Conservation (phyloP, 2,113 vertebrate species). For the Hipposideros armiger region DNA sequence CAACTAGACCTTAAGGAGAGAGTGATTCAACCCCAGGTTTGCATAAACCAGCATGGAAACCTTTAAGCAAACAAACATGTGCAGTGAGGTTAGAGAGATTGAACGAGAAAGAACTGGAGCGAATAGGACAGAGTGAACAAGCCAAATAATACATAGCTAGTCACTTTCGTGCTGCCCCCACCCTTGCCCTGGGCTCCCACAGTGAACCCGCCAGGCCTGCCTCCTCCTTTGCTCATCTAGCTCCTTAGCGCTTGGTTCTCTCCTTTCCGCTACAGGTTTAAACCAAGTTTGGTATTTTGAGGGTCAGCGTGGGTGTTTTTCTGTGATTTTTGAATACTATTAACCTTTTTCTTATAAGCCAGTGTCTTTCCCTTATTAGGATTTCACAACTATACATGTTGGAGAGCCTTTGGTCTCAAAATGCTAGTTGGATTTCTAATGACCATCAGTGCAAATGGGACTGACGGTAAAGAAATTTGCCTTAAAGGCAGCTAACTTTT, state of each 20-base stretch:
- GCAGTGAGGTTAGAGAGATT: neutral
- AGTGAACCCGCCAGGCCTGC: neutral
- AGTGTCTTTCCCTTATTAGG: constrained; percentile 34
- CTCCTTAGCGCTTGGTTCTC: neutral
- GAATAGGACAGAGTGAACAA: neutral
- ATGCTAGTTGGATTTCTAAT: constrained; percentile 43
- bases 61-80: neutral
- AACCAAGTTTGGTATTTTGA: neutral
- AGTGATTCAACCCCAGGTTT: neutral
- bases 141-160: neutral
- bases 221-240: no score
- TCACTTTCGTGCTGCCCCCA: rapidly evolving
- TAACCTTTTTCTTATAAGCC: constrained; percentile 53
- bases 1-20: neutral
- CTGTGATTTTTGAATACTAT: constrained; percentile 9
- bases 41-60: neutral
- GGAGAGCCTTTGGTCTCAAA: constrained; percentile 35
- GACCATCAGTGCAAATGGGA: neutral
- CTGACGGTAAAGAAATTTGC: neutral
- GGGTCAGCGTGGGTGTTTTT: neutral
- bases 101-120: neutral
- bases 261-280: neutral
- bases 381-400: neutral
- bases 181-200: rapidly evolving
- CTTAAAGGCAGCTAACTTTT: constrained; percentile 66